A percentile compares a stretch with the other conserved stretches of the same genome.
Evolutionary conservation across 64 coral and sea anemone species (phyloP).

Genomic region (Catalaphyllia jardinei): DNA sequence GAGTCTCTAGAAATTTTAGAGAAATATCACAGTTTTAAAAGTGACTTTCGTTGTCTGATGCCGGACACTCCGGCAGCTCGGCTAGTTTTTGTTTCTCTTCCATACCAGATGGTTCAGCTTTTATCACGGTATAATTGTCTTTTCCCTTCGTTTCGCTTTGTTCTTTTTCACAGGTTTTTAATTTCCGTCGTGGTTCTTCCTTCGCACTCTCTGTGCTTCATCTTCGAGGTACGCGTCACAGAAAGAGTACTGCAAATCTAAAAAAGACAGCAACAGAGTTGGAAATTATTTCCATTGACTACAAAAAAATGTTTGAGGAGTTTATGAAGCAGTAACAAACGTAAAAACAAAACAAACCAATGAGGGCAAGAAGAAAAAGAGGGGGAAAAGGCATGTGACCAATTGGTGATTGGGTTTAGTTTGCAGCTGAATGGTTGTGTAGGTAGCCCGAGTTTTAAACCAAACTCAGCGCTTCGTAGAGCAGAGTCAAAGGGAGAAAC

Average conservation of each 20-base stretch:
- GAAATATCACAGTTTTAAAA: not conserved
- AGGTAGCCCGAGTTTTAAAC: no score
- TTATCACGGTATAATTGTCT: not conserved
- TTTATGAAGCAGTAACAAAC: no score
- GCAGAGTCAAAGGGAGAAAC: no score
- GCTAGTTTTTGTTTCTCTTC: not conserved
- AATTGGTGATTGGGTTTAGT: no score
- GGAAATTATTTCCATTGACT: not conserved
- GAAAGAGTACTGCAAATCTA: conserved; percentile 73
- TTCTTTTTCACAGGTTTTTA: not conserved
- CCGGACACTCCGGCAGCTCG: not conserved
- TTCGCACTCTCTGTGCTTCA: not conserved
- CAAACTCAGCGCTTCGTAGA: no score
- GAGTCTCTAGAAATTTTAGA: conserved; percentile 24
- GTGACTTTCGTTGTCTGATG: not conserved
- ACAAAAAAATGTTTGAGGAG: no score
- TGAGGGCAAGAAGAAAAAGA: no score
- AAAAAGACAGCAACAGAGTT: conserved; percentile 39
- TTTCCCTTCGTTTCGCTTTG: not conserved
- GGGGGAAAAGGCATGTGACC: no score
- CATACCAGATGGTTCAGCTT: not conserved
- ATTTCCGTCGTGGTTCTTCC: conserved; percentile 2
- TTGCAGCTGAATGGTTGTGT: no score
- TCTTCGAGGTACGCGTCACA: conserved; percentile 32
- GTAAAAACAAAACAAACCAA: no score